Conservation (phyloP, 2,113 vertebrate genomes). For the Xerus inauris region DNA sequence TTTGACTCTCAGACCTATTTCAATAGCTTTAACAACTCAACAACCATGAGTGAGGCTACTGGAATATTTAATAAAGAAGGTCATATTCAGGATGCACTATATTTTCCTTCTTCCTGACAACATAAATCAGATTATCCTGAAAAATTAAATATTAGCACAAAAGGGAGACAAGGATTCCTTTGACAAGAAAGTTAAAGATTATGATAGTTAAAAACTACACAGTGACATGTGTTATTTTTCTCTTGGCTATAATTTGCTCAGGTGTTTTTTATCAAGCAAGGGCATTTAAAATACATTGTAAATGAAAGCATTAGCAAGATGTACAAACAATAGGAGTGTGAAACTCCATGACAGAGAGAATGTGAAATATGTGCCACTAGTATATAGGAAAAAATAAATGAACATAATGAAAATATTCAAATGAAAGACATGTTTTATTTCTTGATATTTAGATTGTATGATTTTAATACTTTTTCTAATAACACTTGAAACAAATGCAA, state of each 20-base stretch:
- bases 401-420: background rate
- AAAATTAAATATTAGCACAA: conserved; percentile 58
- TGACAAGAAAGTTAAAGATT: conserved; percentile 44
- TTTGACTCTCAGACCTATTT: conserved; percentile 13
- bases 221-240: background rate
- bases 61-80: conserved; percentile 62
- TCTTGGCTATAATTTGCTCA: background rate
- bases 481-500: conserved; percentile 36
- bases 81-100: background rate
- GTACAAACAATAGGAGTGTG: background rate
- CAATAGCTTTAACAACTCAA: conserved; percentile 48
- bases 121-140: conserved; percentile 2
- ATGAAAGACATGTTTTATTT: background rate
- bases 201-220: background rate
- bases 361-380: background rate
- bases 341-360: background rate
- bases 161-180: background rate
- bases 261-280: conserved; percentile 5
- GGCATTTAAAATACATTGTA: background rate
- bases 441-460: background rate
- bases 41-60: background rate
- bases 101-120: conserved; percentile 11
- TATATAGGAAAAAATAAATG: background rate
- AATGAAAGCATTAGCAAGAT: background rate
- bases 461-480: background rate